These are phyloP conservation scores for Rhombomys opimus DNA, from an alignment of 2,113 vertebrate genomes.

Conservation along the genomic window DNA sequence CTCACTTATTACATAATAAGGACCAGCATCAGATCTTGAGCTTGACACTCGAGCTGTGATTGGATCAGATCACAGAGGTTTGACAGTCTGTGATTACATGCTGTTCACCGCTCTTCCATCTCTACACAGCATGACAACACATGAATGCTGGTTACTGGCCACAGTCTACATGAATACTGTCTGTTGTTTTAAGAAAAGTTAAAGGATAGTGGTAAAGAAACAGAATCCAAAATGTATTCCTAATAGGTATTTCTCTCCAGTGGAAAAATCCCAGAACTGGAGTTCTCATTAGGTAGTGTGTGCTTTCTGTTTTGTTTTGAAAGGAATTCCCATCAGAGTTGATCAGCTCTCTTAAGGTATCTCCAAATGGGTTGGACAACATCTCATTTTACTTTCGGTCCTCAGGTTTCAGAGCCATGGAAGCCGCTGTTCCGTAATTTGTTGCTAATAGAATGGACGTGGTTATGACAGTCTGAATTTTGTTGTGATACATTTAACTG, in stretches of 20 bases:
- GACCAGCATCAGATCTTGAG: not conserved
- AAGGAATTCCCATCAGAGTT: constrained; percentile 69
- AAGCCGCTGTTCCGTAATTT: not conserved
- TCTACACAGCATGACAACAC: not conserved
- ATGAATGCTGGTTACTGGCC: not conserved
- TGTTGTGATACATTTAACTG: constrained; percentile 15
- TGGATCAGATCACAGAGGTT: not conserved
- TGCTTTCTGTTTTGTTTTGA: constrained; percentile 74
- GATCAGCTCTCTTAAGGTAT: constrained; percentile 45
- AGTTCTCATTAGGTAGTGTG: constrained; percentile 63
- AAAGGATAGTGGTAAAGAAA: constrained; percentile 41
- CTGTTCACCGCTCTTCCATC: not conserved
- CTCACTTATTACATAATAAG: not conserved
- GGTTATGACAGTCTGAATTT: constrained; percentile 33
- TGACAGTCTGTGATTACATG: not conserved
- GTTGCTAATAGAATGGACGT: not conserved
- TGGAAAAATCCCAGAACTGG: constrained; percentile 77
- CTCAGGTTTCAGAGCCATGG: constrained; percentile 56
- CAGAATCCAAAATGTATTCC: not conserved
- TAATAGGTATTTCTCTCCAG: constrained; percentile 8
- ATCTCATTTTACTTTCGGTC: constrained; percentile 73
- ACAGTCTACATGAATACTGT: not conserved
- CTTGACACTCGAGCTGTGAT: not conserved
- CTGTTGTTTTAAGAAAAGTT: not conserved
- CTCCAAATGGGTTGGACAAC: constrained; percentile 34